Evolutionary conservation across 2,888 invertebrate genomes (phyloP).

Genomic region (Bruchidius siliquastri): DNA sequence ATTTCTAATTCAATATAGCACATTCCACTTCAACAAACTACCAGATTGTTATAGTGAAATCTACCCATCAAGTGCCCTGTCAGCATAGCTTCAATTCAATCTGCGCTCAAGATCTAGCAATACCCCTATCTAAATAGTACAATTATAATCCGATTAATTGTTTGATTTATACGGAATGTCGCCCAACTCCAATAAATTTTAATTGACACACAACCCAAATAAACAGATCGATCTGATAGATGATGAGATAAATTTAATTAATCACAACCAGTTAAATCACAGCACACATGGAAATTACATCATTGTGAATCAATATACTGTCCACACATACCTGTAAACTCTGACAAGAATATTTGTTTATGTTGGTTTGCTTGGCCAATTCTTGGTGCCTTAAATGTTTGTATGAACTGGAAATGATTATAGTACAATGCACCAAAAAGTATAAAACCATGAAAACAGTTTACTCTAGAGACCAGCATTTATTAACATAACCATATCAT

Average conservation of each 20-base stretch:
- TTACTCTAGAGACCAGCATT: too few relatives aligned
- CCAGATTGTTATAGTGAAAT: too few relatives aligned
- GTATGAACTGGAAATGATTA: too few relatives aligned
- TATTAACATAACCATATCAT: too few relatives aligned
- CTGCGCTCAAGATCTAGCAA: not conserved
- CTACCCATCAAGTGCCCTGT: not conserved
- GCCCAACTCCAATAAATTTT: not conserved
- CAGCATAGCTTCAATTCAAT: not conserved
- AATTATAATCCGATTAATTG: not conserved
- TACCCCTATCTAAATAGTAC: not conserved
- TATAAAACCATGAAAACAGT: too few relatives aligned
- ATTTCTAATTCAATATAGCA: too few relatives aligned
- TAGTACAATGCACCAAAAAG: too few relatives aligned
- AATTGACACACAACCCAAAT: not conserved
- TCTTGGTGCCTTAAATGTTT: too few relatives aligned
- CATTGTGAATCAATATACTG: not conserved
- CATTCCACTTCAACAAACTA: too few relatives aligned
- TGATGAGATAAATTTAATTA: not conserved
- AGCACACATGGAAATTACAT: not conserved
- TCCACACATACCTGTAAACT: not conserved
- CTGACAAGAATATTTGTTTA: too few relatives aligned
- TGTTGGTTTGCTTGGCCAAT: too few relatives aligned
- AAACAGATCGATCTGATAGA: not conserved
- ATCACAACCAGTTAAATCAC: not conserved
- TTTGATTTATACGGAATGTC: not conserved